A percentile compares a stretch with the other conserved stretches of the same genome.
Evolutionary conservation across 2,888 invertebrate species (phyloP).

Genomic region (Chamaedrilus cognettii): DNA sequence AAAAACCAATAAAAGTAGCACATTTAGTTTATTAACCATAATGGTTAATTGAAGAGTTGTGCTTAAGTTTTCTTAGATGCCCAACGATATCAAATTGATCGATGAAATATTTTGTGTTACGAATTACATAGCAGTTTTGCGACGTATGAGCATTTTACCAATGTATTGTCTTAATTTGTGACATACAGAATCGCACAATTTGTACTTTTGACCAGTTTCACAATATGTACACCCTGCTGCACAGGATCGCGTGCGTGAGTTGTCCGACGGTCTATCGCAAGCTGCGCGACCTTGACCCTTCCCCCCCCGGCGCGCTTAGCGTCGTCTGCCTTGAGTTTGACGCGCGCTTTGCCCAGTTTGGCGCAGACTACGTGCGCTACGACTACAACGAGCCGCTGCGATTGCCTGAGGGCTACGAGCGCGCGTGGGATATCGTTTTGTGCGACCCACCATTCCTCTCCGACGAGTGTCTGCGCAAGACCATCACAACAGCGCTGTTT

Average conservation of each 20-base stretch:
- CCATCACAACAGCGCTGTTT: slow-evolving; percentile 74
- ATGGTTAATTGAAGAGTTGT: too few species aligned
- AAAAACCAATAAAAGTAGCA: too few species aligned
- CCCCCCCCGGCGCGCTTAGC: slow-evolving; percentile 27
- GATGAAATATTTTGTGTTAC: too few species aligned
- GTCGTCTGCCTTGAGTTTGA: slow-evolving; percentile 75
- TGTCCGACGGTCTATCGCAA: slow-evolving; percentile 81
- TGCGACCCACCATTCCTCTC: slow-evolving; percentile 96
- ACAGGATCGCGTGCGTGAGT: slow-evolving; percentile 77
- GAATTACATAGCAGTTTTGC: too few species aligned
- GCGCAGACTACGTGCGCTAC: slow-evolving; percentile 79
- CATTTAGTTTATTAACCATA: too few species aligned
- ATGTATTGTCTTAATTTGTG: too few species aligned
- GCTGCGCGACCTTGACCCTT: slow-evolving; percentile 48
- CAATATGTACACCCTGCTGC: too few species aligned
- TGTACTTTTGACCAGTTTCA: too few species aligned
- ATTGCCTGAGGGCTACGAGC: slow-evolving; percentile 66
- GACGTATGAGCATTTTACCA: too few species aligned
- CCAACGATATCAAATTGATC: too few species aligned
- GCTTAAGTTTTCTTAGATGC: too few species aligned
- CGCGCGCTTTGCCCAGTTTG: slow-evolving; percentile 74
- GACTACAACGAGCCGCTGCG: slow-evolving; percentile 82
- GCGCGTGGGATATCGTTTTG: slow-evolving; percentile 78
- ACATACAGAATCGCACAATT: too few species aligned
- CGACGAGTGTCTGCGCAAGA: slow-evolving; percentile 86